Evolutionary conservation across 2,888 invertebrate genomes (phyloP), one percentile per base, ranked within the genome.

Genomic region (Drosophila tanythrix): DNA sequence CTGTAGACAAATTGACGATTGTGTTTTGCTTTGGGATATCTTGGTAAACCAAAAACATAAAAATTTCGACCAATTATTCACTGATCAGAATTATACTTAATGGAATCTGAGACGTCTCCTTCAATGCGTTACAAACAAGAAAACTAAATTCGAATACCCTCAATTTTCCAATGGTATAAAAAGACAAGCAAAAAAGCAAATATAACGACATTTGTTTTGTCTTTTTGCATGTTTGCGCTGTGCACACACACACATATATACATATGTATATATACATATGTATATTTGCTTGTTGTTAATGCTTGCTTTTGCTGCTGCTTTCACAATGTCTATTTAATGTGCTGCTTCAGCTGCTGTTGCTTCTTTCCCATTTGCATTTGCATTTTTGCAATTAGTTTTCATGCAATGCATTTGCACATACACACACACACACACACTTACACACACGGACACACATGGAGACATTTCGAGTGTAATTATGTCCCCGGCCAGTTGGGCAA

Each of bases 121-220:
- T 21, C 21, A 21, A 43, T 11, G 43, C 5, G 46, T 15, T 8
- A 15, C 21, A 46, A 46, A 4, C 46, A 25, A 15, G 27, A 15
- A 3, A 3, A 2, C 15, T 10, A 15, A 4, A 25, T 25, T 25
- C 4, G 4, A 46, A 46, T 46, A 15, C 25, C 4, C 25, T 46
- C 4, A 15, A 15, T 25, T 15, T 25, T 25, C 15, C 8, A 15
- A 15, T 46, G 25, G 8, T 4, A 15, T 25, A 15, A 56, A 43
- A 46, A 21, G 4, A n/a, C 1, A 21, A 38, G 38, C 53, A 40
- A 59, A 52, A 57, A 57, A 58, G 35, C 70, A 77, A 73, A 72
- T 65, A 46, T 74, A 78, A 68, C 83, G 67, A 64, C 70, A 77
- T 81, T 86, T 71, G 77, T 76, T 66, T 76, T 72, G 70, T 81